Evolutionary conservation across 2,797 vertebrate species (phyloP).

Genomic region (Chanos chanos): DNA sequence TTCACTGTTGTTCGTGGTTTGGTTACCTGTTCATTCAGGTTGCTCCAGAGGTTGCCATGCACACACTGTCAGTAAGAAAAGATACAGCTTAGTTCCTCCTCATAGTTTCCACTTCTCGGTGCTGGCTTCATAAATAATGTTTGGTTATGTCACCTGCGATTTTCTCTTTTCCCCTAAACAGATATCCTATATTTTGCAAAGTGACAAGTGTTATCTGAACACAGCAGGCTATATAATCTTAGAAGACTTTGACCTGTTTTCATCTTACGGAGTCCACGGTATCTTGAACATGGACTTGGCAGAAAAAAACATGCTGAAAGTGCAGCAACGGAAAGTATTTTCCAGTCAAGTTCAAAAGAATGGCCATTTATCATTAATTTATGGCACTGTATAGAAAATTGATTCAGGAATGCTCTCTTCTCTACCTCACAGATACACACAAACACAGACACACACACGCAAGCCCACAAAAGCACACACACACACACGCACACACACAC

Average conservation of each 20-base stretch:
- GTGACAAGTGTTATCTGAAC: neutral
- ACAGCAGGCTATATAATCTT: slow-evolving; percentile 26
- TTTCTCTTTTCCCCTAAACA: neutral
- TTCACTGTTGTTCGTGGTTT: too few relatives aligned
- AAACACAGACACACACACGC: too few relatives aligned
- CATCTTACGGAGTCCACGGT: slow-evolving; percentile 45
- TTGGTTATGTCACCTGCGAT: neutral
- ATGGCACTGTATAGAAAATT: neutral
- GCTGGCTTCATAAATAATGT: neutral
- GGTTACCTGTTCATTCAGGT: too few relatives aligned
- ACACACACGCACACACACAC: too few relatives aligned
- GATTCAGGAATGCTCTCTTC: too few relatives aligned
- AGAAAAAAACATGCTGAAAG: slow-evolving; percentile 42
- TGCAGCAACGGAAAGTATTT: slow-evolving; percentile 23
- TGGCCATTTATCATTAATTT: slow-evolving; percentile 33
- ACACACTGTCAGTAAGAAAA: too few relatives aligned
- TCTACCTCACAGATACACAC: too few relatives aligned
- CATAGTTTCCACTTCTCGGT: too few relatives aligned
- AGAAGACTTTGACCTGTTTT: slow-evolving; percentile 71
- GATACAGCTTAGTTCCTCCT: too few relatives aligned
- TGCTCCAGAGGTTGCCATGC: too few relatives aligned
- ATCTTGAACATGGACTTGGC: slow-evolving; percentile 50
- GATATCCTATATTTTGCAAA: slow-evolving; percentile 5
- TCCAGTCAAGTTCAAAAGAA: slow-evolving; percentile 32
- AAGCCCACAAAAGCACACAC: too few relatives aligned